Evolutionary conservation across 2,888 invertebrate genomes (phyloP), one percentile per base, ranked within the genome.

Genomic region (Folsomia manolachei): DNA sequence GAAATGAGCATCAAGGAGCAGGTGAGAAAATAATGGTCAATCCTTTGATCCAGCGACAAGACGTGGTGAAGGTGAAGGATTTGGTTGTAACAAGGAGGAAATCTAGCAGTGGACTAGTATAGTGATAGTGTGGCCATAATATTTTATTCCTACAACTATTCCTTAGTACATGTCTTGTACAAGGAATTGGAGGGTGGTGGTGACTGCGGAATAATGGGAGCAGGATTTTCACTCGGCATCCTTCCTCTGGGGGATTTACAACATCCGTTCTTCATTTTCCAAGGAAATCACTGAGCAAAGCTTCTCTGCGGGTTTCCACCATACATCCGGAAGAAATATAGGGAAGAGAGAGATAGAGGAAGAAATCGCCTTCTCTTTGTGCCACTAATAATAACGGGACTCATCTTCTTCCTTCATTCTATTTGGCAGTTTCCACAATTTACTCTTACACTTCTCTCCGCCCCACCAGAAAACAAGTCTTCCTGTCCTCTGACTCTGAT

Each of bases 181-280:
- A 19, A 27, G 26, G 64, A 64, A 27, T 52, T 39, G 56, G 56
- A 4, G 56, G 18, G 7, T 19, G 56, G 19, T 56, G 56, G 39
- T 66, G 65, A 66, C 51, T 66, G 52, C 25, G 65, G 65, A 52
- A 66, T 66, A 66, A 66, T 66, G 52, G 52, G 23, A 66, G 65
- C 39, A 66, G 65, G 65, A 66, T 66, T 66, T 66, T 66, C 27
- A 39, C 65, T 66, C 39, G 21, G 27, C 19, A 66, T 66, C 51
- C 65, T 66, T 66, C 65, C 65, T 66, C 52, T 66, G 23, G 65
- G 65, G 65, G 65, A 66, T 66, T 66, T 66, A 66, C 65, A 66
- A 52, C 65, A 66, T 66, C 65, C 65, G 65, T 66, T 66, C 65
- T 66, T 66, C 65, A 66, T 66, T 66, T 66, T 66, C 65, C 23